These are phyloP conservation scores for Brachionus manjavacas DNA, from an alignment of 1,140 invertebrate species.

Conservation along the genomic window DNA sequence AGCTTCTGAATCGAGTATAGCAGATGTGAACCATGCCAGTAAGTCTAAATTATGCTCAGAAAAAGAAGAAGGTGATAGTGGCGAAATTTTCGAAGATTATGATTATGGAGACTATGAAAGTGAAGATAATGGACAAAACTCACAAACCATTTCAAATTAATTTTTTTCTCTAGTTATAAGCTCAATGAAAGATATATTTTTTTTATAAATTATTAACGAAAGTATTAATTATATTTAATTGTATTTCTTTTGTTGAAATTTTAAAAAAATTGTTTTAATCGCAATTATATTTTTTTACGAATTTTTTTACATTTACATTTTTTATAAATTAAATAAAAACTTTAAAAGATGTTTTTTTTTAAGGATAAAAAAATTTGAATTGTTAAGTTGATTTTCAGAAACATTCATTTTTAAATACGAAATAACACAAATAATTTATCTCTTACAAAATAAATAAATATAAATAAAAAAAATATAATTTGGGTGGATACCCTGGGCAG, in stretches of 20 bases:
- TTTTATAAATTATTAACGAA: not conserved
- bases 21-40: not conserved
- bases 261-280: not conserved
- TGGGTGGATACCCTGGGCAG: too few species aligned
- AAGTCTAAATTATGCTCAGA: not conserved
- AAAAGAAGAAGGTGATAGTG: not conserved
- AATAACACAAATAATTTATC: not conserved
- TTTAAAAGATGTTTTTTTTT: not conserved
- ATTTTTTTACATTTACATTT: not conserved
- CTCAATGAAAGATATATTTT: not conserved
- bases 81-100: not conserved
- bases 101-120: constrained; percentile 32
- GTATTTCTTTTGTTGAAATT: not conserved
- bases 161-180: not conserved
- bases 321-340: not conserved
- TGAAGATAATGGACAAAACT: not conserved
- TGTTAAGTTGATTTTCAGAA: too few species aligned
- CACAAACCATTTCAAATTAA: constrained; percentile 5
- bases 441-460: too few species aligned
- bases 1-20: not conserved
- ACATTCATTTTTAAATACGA: not conserved
- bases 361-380: not conserved
- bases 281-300: not conserved
- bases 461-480: too few species aligned
- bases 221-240: not conserved